Evolutionary conservation across 1,140 invertebrate genomes (phyloP), one percentile per base, ranked within the genome.

Genomic region (Aphidius ervi): DNA sequence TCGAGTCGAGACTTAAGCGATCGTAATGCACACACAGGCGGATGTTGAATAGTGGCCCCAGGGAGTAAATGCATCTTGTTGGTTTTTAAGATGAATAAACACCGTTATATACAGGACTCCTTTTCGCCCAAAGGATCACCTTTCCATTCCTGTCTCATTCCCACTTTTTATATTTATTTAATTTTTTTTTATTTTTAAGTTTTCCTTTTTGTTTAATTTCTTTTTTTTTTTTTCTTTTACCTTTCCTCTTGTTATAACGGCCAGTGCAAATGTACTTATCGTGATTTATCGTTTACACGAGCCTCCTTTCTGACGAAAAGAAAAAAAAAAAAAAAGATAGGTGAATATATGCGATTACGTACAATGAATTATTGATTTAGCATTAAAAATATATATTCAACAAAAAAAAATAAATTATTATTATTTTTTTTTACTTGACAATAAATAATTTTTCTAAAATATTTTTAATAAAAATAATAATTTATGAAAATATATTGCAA

Each of bases 221-320:
- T 46, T 54, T 53, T 55, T 58, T 56, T 59, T 42, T 54, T 53
- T 55, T 58, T 56, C 56, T 42, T 54, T 49, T 58, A 5, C 59
- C 23, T 31, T 63, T 59, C 58, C 50, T 57, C 65, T 67, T 72
- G 71, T 70, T 74, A 74, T 75, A 76, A 74, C 75, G 73, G 72
- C 65, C 61, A 64, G 41, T 63, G 68, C 73, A 77, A 76, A 77
- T 68, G 72, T 78, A 77, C 76, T 78, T 77, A 75, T 76, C 74
- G 72, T 78, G 76, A 78, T 78, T 78, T 76, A 78, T 77, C 68
- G 74, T 78, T 77, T 76, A 78, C 73, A 77, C 71, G 71, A 68
- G 68, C 63, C 63, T 67, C 62, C 64, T 69, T 63, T 69, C 60
- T 61, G 46, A 31, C 55, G 54, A 56, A 63, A 48, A 54, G 16